A percentile compares a stretch with the other conserved stretches of the same genome.
These are phyloP conservation scores for Elymnias hypermnestra DNA, from an alignment of 1,140 invertebrate genomes.

Conservation along the genomic window DNA sequence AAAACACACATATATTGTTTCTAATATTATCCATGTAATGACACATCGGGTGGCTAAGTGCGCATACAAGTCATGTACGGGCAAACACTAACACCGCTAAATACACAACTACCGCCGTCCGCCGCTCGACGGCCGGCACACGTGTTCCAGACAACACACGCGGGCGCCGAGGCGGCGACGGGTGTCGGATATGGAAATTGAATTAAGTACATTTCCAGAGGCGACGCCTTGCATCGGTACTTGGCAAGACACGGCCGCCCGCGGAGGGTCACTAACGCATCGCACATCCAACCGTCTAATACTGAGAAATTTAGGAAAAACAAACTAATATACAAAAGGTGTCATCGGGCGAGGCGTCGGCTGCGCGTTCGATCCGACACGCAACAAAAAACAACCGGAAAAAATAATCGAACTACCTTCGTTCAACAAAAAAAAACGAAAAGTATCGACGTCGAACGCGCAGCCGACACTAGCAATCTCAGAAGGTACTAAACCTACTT, in stretches of 20 bases:
- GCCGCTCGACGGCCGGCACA: too few species aligned
- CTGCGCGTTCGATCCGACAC: slow-evolving; percentile 9
- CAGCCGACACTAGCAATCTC: slow-evolving; percentile 45
- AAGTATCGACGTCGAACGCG: slow-evolving; percentile 6
- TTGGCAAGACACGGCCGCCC: slow-evolving; percentile 50
- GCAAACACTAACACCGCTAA: slow-evolving; percentile 52
- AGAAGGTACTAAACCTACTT: slow-evolving; percentile 66
- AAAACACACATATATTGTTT: slow-evolving; percentile 66
- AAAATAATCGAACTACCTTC: neutral
- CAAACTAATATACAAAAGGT: slow-evolving; percentile 66
- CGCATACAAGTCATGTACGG: slow-evolving; percentile 56
- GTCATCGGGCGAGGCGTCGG: slow-evolving; percentile 37
- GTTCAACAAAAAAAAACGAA: neutral
- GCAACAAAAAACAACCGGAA: neutral
- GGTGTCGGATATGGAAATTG: slow-evolving; percentile 35
- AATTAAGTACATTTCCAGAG: slow-evolving; percentile 63
- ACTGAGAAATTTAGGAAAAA: slow-evolving; percentile 56
- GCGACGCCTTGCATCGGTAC: slow-evolving; percentile 32
- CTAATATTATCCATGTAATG: slow-evolving; percentile 73
- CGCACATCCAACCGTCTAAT: slow-evolving; percentile 61
- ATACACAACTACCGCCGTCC: slow-evolving; percentile 52
- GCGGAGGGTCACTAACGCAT: slow-evolving; percentile 43
- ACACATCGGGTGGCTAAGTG: slow-evolving; percentile 64
- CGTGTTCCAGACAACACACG: slow-evolving; percentile 24
- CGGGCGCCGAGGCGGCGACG: too few species aligned